Conservation (phyloP, 23 tunicate species). For the Oikopleura dioica region DNA sequence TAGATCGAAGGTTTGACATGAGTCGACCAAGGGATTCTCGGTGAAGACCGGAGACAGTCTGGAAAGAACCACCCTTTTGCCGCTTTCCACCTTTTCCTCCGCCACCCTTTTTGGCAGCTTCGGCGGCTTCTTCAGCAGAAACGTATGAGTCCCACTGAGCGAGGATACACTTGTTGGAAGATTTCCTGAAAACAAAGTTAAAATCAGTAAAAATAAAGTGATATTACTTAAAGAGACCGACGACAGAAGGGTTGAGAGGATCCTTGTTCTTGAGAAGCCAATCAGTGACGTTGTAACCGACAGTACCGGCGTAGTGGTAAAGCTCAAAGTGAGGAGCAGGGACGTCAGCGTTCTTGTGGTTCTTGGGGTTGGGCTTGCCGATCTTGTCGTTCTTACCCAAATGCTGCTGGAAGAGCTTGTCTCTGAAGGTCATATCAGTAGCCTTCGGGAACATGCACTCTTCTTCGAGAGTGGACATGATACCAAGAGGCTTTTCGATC, state of each 20-base stretch:
- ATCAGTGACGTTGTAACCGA: constrained; percentile 2
- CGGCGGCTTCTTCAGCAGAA: constrained; percentile 68
- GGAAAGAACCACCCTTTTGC: constrained; percentile 93
- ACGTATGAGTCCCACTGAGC: constrained; percentile 52
- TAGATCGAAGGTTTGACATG: constrained; percentile 88
- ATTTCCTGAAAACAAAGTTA: constrained; percentile 57
- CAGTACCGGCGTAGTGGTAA: constrained; percentile 10
- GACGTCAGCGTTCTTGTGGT: constrained; percentile 20
- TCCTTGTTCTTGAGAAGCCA: constrained; percentile 12
- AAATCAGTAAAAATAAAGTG: no score
- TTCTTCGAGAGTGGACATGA: constrained; percentile 86
- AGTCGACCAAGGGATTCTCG: constrained; percentile 75
- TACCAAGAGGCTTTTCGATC: constrained; percentile 86
- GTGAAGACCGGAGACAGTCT: constrained; percentile 87
- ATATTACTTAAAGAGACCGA: constrained; percentile 23
- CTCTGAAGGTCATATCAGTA: constrained; percentile 8
- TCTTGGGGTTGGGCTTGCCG: neutral
- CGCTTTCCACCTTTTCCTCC: constrained; percentile 26
- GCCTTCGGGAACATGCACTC: constrained; percentile 96
- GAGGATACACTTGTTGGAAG: constrained; percentile 43
- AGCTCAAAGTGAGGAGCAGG: neutral
- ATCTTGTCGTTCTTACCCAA: neutral
- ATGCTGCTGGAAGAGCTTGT: neutral
- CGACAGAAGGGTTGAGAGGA: neutral
- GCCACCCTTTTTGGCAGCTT: constrained; percentile 12